These are phyloP conservation scores for Athene cunicularia DNA, from an alignment of 2,113 vertebrate species.

Conservation along the genomic window DNA sequence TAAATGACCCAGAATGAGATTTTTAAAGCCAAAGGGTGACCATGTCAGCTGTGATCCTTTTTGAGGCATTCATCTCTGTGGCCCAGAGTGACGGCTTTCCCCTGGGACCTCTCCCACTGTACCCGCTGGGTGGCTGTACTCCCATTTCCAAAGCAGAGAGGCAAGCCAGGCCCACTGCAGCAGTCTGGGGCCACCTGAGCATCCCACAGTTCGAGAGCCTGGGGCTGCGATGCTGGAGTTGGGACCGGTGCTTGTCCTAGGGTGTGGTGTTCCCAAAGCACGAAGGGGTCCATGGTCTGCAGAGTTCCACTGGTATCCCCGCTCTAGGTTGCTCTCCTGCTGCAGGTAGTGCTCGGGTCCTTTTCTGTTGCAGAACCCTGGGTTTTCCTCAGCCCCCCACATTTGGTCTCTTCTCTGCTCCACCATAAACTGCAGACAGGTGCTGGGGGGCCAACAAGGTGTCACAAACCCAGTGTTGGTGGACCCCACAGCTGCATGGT, in stretches of 20 bases:
- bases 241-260: rapidly evolving
- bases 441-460: not conserved
- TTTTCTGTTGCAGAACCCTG: not conserved
- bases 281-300: rapidly evolving
- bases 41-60: not conserved
- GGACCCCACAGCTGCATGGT: not conserved
- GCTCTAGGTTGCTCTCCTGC: not conserved
- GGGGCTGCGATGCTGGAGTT: not conserved
- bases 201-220: rapidly evolving
- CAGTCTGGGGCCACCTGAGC: not conserved
- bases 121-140: not conserved
- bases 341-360: not conserved
- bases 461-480: not conserved
- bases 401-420: not conserved
- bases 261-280: not conserved
- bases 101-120: rapidly evolving
- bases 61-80: not conserved
- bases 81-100: rapidly evolving
- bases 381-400: not conserved
- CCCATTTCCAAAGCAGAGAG: not conserved
- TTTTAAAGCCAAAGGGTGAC: not conserved
- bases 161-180: not conserved
- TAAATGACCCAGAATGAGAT: not conserved
- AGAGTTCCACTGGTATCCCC: too few relatives aligned
- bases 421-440: not conserved